Evolutionary conservation across 2,797 vertebrate species (phyloP).

Genomic region (Schizothorax lantsangensis): DNA sequence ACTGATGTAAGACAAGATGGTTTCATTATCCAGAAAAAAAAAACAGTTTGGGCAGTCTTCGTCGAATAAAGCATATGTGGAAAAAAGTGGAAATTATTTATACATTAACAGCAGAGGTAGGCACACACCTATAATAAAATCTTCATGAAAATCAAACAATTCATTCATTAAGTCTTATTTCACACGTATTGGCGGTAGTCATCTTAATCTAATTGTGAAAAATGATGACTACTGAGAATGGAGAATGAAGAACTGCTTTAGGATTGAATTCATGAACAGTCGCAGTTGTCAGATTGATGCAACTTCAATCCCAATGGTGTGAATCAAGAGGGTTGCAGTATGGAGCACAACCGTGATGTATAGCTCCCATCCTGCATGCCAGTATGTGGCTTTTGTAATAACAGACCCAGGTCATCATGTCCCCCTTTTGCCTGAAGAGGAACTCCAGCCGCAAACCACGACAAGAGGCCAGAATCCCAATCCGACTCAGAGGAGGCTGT

Average conservation of each 20-base stretch:
- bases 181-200: background rate
- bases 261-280: background rate
- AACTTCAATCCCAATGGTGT: background rate
- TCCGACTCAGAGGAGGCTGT: slow-evolving; percentile 70
- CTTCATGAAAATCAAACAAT: background rate
- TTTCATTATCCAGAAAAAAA: background rate
- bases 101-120: background rate
- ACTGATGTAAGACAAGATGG: background rate
- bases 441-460: slow-evolving; percentile 34
- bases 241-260: background rate
- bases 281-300: background rate
- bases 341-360: slow-evolving; percentile 71
- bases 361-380: slow-evolving; percentile 73
- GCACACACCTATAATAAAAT: slow-evolving; percentile 1
- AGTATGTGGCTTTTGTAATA: slow-evolving; percentile 73
- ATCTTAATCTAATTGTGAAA: slow-evolving; percentile 3
- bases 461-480: slow-evolving; percentile 77
- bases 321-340: slow-evolving; percentile 64
- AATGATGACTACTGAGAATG: background rate
- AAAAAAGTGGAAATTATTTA: background rate
- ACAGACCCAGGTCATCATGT: slow-evolving; percentile 61
- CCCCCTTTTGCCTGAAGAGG: slow-evolving; percentile 1
- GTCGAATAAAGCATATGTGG: background rate
- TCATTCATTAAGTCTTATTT: slow-evolving; percentile 2
- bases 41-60: background rate